Conservation (phyloP, 2,113 vertebrate genomes). For the Poeciliopsis prolifica region DNA sequence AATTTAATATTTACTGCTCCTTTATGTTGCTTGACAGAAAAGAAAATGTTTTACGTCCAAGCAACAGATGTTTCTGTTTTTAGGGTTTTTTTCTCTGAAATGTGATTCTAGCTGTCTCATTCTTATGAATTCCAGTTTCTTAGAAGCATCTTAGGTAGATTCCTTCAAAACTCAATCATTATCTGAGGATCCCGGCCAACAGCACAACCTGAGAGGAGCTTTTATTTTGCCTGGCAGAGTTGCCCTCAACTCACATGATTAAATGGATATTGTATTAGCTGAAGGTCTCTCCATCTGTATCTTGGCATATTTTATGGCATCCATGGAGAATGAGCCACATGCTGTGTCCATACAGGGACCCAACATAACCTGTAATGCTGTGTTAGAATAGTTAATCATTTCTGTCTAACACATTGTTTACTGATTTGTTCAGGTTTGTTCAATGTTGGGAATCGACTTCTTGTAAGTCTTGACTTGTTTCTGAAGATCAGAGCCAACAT, state of each 20-base stretch:
- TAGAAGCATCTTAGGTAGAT: no score
- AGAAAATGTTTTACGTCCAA: not conserved
- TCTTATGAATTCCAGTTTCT: not conserved
- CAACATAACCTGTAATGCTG: not conserved
- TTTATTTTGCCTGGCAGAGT: not conserved
- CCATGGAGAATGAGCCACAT: no score
- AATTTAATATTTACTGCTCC: not conserved
- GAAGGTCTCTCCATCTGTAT: not conserved
- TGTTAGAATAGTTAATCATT: not conserved
- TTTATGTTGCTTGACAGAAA: not conserved
- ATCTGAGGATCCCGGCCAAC: no score
- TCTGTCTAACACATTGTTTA: not conserved
- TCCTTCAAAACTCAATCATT: not conserved
- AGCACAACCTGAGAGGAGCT: not conserved
- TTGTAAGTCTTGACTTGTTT: slow-evolving; percentile 94
- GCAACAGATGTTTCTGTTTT: not conserved
- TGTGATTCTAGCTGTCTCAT: not conserved
- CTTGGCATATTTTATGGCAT: no score
- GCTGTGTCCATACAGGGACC: not conserved
- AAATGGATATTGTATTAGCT: not conserved
- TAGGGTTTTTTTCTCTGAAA: not conserved
- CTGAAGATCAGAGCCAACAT: slow-evolving; percentile 90
- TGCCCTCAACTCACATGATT: not conserved
- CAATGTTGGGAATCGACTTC: slow-evolving; percentile 92
- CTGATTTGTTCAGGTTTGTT: slow-evolving; percentile 86